Percentiles rank a stretch among this genome's conserved stretches.
Conservation (phyloP, 2,113 vertebrate species). For the Hyperoodon ampullatus region DNA sequence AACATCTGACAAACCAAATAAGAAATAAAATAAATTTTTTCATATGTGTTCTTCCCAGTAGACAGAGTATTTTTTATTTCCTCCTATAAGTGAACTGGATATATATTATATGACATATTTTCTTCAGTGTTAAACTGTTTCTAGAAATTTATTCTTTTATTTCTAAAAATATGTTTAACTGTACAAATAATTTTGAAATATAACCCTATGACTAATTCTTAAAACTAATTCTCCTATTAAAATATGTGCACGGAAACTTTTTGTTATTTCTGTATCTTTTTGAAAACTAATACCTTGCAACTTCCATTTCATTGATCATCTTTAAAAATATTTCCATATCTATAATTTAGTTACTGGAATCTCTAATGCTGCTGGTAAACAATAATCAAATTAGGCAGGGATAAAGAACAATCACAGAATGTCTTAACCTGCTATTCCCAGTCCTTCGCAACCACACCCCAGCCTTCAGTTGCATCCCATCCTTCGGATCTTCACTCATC, state of each 20-base stretch:
- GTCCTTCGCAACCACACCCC: not conserved
- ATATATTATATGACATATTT: not conserved
- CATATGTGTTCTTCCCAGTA: not conserved
- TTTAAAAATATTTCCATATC: not conserved
- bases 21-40: not conserved
- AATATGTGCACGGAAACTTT: not conserved
- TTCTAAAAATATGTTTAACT: not conserved
- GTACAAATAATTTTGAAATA: not conserved
- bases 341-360: not conserved
- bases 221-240: not conserved
- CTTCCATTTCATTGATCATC: not conserved
- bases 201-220: not conserved
- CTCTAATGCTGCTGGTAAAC: not conserved
- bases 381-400: not conserved
- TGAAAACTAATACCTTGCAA: not conserved
- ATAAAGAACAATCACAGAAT: not conserved
- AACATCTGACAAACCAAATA: not conserved
- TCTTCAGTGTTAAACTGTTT: not conserved
- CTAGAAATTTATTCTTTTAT: not conserved
- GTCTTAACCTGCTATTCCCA: not conserved
- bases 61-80: not conserved
- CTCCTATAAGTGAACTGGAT: not conserved
- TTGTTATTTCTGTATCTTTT: not conserved
- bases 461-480: not conserved
- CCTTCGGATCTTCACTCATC: not conserved